phyloP scores from a whole-genome alignment of 2,888 invertebrate genomes.

The Philereme vetulata region DNA sequence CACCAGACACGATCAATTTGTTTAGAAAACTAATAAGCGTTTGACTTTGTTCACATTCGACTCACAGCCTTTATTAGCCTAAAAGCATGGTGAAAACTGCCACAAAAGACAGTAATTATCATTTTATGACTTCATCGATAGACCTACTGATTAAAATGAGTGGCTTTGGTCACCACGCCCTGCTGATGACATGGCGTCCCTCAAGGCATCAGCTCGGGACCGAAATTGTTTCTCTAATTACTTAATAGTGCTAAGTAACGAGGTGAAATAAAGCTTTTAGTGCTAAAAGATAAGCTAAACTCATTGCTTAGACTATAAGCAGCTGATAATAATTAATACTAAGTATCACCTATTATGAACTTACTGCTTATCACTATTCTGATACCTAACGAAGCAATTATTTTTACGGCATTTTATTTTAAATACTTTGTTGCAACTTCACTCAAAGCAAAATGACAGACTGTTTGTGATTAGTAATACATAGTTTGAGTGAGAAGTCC shows the following conservation, averaged over 20 bases:
- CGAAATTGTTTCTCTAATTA: conserved; percentile 42
- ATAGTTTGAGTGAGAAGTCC: too few species aligned
- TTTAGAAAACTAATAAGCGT: conserved; percentile 23
- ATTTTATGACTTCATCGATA: conserved; percentile 51
- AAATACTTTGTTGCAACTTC: too few species aligned
- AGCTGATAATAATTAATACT: too few species aligned
- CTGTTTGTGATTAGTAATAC: too few species aligned
- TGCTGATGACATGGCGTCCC: conserved; percentile 43
- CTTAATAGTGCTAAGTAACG: conserved; percentile 31
- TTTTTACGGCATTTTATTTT: too few species aligned
- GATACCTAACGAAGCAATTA: too few species aligned
- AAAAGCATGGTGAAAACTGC: conserved; percentile 48
- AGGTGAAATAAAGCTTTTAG: conserved; percentile 18
- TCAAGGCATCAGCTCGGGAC: conserved; percentile 46
- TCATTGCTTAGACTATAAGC: conserved; percentile 34
- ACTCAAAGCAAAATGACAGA: too few species aligned
- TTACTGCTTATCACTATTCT: too few species aligned
- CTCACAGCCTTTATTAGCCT: conserved; percentile 48
- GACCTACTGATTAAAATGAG: conserved; percentile 44
- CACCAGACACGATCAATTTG: neutral
- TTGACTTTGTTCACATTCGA: conserved; percentile 36
- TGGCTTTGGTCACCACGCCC: conserved; percentile 47
- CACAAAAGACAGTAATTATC: conserved; percentile 49
- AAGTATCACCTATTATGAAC: too few species aligned
- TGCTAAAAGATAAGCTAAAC: neutral